Percentiles rank a stretch among this genome's conserved stretches.
Evolutionary conservation across 1,140 invertebrate genomes (phyloP).

Genomic region (Paralvinella palmiformis): DNA sequence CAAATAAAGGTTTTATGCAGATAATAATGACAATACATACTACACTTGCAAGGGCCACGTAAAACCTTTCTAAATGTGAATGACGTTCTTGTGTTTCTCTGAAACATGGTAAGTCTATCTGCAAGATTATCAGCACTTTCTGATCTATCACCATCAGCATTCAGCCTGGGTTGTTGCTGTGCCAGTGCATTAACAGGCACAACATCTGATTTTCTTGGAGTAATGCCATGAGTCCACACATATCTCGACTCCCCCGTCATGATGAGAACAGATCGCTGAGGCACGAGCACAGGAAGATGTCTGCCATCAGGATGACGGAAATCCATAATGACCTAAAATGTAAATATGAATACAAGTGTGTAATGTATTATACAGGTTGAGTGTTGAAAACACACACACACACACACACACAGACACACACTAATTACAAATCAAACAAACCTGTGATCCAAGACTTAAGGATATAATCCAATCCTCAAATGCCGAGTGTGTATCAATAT

Average conservation of each 20-base stretch:
- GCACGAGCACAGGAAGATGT: conserved; percentile 62
- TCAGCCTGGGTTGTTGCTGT: conserved; percentile 31
- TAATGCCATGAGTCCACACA: conserved; percentile 61
- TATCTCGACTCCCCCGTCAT: conserved; percentile 76
- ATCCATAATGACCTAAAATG: conserved; percentile 76
- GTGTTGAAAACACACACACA: no score
- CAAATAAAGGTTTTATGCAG: neutral
- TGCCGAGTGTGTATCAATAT: conserved; percentile 91
- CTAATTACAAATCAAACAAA: conserved; percentile 22
- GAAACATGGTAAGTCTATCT: conserved; percentile 49
- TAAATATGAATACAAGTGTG: no score
- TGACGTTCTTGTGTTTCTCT: conserved; percentile 66
- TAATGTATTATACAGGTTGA: no score
- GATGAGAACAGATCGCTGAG: conserved; percentile 71
- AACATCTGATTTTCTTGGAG: conserved; percentile 75
- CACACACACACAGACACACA: no score
- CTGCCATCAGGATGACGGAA: conserved; percentile 63
- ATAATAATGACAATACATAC: conserved; percentile 35
- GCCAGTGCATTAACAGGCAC: conserved; percentile 50
- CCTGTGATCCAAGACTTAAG: conserved; percentile 75
- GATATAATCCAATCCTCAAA: conserved; percentile 86
- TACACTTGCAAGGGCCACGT: conserved; percentile 56
- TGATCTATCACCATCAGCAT: neutral
- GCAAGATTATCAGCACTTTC: neutral
- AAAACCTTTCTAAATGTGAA: conserved; percentile 81